Percentiles rank a stretch among this genome's conserved stretches.
Conservation (phyloP, 2,113 vertebrate genomes). For the Callionymus lyra region DNA sequence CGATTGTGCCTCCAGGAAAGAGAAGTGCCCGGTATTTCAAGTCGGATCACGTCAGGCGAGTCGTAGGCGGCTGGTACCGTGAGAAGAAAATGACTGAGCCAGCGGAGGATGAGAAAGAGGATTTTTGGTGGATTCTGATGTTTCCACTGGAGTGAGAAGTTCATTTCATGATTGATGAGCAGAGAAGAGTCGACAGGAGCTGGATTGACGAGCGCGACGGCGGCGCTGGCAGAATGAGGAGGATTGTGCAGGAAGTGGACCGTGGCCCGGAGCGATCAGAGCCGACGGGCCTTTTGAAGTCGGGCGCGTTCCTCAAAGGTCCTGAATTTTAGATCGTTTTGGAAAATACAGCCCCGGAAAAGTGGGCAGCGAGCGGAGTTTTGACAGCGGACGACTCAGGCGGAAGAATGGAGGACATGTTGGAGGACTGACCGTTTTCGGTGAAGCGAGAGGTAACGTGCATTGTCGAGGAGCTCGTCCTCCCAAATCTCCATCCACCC, state of each 20-base stretch:
- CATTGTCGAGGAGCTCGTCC: too few relatives aligned
- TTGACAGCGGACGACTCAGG: not conserved
- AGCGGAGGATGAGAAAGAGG: too few relatives aligned
- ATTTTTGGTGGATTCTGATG: slow-evolving; percentile 17
- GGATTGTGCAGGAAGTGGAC: slow-evolving; percentile 20
- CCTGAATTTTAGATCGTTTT: slow-evolving; percentile 18
- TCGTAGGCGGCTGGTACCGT: too few relatives aligned
- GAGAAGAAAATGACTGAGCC: too few relatives aligned
- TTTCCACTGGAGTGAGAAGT: slow-evolving; percentile 31
- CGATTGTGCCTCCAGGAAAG: too few relatives aligned
- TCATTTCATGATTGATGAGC: slow-evolving; percentile 37
- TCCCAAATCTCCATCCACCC: too few relatives aligned
- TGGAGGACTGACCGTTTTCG: too few relatives aligned
- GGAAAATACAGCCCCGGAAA: slow-evolving; percentile 4
- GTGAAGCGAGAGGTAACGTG: too few relatives aligned
- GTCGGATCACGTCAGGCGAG: too few relatives aligned
- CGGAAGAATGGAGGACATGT: not conserved
- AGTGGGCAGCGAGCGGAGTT: not conserved
- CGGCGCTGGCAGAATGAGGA: slow-evolving; percentile 17
- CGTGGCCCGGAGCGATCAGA: slow-evolving; percentile 14
- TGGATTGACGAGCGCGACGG: slow-evolving; percentile 26
- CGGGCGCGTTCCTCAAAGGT: not conserved
- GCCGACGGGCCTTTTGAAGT: slow-evolving; percentile 23
- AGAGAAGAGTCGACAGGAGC: slow-evolving; percentile 14
- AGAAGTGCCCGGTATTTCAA: too few relatives aligned